These are phyloP conservation scores for Casuarius casuarius DNA, from an alignment of 2,113 vertebrate species.

Conservation along the genomic window DNA sequence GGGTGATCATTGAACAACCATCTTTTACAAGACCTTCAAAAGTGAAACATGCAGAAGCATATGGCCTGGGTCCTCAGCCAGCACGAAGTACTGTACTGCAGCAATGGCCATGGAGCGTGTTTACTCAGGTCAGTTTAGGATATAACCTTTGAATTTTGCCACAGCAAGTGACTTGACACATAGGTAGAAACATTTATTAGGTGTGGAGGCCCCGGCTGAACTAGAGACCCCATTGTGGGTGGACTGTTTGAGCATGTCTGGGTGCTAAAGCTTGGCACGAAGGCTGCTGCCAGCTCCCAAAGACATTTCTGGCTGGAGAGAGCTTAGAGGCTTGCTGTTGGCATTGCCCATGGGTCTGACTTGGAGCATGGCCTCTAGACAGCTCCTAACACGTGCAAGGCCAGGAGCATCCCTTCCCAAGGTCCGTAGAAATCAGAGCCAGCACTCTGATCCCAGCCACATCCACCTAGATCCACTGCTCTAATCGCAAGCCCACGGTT, in stretches of 20 bases:
- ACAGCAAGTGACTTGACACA: neutral
- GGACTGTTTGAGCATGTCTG: neutral
- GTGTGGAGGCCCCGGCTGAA: neutral
- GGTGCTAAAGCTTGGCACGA: neutral
- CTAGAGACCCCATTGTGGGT: neutral
- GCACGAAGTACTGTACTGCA: neutral
- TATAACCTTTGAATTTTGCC: neutral
- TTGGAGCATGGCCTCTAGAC: accelerated
- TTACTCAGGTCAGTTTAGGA: neutral
- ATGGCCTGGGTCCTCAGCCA: neutral
- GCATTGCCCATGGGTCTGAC: accelerated
- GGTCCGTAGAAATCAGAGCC: neutral
- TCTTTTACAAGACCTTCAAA: neutral
- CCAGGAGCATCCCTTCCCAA: neutral
- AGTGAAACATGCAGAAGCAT: neutral
- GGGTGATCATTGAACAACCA: neutral
- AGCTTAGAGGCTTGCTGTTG: neutral
- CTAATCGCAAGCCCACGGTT: neutral
- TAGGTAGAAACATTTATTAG: neutral
- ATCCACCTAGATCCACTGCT: neutral
- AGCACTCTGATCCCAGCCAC: neutral
- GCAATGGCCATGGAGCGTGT: neutral
- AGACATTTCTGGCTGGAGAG: neutral
- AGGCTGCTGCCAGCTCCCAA: neutral
- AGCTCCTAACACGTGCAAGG: neutral